Conservation (phyloP, 2,797 vertebrate genomes). For the Platalea minor region DNA sequence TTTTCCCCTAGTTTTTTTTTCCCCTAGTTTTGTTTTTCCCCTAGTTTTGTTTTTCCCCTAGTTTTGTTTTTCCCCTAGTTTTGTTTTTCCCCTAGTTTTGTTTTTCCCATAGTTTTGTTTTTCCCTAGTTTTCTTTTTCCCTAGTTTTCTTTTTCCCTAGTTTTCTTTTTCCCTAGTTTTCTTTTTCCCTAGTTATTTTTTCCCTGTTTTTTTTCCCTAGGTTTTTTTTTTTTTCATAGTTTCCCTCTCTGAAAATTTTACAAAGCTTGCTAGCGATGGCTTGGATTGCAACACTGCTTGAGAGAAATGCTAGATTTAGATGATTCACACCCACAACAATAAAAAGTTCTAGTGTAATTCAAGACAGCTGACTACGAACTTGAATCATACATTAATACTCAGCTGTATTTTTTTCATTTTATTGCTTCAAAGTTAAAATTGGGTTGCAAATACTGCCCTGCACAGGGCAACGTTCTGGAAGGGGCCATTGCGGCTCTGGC, state of each 20-base stretch:
- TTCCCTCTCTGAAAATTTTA: conserved; percentile 1
- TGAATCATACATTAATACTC: background rate
- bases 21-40: too few species aligned
- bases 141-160: background rate
- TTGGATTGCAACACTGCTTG: background rate
- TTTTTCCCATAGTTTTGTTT: too few species aligned
- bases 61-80: too few species aligned
- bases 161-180: too few species aligned
- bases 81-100: too few species aligned
- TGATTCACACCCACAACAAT: conserved; percentile 44
- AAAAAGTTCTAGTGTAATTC: conserved; percentile 34
- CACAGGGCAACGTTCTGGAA: background rate
- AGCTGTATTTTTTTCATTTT: background rate
- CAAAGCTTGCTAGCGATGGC: background rate
- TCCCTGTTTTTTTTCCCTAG: too few species aligned
- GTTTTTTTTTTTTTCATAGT: background rate
- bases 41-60: background rate
- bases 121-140: too few species aligned
- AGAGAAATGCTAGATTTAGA: conserved; percentile 26
- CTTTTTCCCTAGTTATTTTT: background rate
- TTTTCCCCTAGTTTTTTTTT: too few species aligned
- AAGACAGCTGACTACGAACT: conserved; percentile 29
- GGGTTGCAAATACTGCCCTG: background rate
- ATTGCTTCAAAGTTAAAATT: conserved; percentile 34
- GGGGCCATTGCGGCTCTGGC: background rate